Base-by-base conservation (phyloP, 2,888 invertebrate genomes). In the Vanessa cardui region DNA sequence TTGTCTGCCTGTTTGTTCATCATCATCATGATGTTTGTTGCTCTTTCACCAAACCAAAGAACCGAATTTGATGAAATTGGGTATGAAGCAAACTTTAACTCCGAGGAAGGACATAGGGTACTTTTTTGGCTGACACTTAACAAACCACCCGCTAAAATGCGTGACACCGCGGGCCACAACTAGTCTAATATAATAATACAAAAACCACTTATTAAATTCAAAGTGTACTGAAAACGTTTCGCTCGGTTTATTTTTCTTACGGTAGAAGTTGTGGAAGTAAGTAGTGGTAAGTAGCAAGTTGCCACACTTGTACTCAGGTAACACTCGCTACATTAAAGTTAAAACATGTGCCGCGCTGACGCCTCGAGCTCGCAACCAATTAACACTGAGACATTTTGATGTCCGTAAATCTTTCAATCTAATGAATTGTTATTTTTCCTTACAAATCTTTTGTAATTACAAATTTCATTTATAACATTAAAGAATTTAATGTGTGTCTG, bases 321-420 rank as follows among this genome's bases (percentile, higher is more conserved):
- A 20, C 44, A 39, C 21, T 58, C 33, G 44, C 20, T 58, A 44
- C 44, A 44, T 44, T 58, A 45, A 39, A 58, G 44, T 44, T 58
- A 3, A 44, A 18, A 21, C 20, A 44, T 39, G 16, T 18, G 18
- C 44, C n/a, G 20, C 58, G 15, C 58, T 45, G 58, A 20, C 58
- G 44, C 58, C 58, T 44, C 44, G 6, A 58, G 44, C 20, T 12
- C 21, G 44, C 44, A 45, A 45, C 58, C 58, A 58, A 58, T 58
- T 58, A 18, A 39, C 44, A 44, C 20, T 7, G 16, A 15, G 44
- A 58, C 15, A 39, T 58, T 33, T 56, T 18, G 18, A 56, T 16
- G 5, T 44, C 8, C 44, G 58, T 15, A 44, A 58, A 58, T 21
- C 44, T 58, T 16, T 58, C 21, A 44, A 58, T 45, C 44, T 45